A percentile compares a stretch with the other conserved stretches of the same genome.
Evolutionary conservation across 1,140 invertebrate species (phyloP).

Genomic region (Procambarus virginalis): DNA sequence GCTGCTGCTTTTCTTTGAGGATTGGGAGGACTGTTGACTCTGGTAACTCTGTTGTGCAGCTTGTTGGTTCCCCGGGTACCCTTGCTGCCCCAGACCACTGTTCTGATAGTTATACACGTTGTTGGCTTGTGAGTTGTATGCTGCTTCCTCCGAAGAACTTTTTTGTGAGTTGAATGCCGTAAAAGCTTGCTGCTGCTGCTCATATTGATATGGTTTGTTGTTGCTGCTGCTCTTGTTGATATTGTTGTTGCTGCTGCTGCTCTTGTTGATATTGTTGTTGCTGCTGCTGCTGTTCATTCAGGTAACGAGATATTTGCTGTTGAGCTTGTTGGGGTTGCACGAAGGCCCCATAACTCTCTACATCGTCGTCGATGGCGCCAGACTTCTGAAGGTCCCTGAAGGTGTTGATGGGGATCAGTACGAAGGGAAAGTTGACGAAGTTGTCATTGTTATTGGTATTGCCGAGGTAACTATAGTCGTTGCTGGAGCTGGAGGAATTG

Average conservation of each 20-base stretch:
- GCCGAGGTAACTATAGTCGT: slow-evolving; percentile 1
- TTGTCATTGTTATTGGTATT: background rate
- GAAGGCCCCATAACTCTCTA: slow-evolving; percentile 57
- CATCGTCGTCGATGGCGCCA: slow-evolving; percentile 50
- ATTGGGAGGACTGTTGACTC: slow-evolving; percentile 43
- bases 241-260: slow-evolving; percentile 30
- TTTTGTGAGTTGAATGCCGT: slow-evolving; percentile 40
- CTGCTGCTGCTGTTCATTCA: slow-evolving; percentile 42
- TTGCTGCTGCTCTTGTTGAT: slow-evolving; percentile 29
- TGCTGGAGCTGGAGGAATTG: slow-evolving; percentile 39
- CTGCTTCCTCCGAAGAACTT: slow-evolving; percentile 7
- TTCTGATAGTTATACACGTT: slow-evolving; percentile 14
- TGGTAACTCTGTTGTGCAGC: slow-evolving; percentile 27
- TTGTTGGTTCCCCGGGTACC: background rate
- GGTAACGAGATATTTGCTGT: slow-evolving; percentile 11
- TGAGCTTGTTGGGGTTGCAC: slow-evolving; percentile 39
- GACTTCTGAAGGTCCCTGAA: slow-evolving; percentile 51
- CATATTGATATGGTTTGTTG: slow-evolving; percentile 14
- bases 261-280: slow-evolving; percentile 20
- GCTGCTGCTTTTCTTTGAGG: slow-evolving; percentile 32
- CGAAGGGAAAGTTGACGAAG: slow-evolving; percentile 58
- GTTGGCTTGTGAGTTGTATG: slow-evolving; percentile 2
- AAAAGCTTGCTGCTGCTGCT: slow-evolving; percentile 20
- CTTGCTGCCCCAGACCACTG: slow-evolving; percentile 14
- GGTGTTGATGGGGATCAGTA: slow-evolving; percentile 55